Base-by-base conservation (phyloP, 2,888 invertebrate genomes). In the Alentia gelatinosa region DNA sequence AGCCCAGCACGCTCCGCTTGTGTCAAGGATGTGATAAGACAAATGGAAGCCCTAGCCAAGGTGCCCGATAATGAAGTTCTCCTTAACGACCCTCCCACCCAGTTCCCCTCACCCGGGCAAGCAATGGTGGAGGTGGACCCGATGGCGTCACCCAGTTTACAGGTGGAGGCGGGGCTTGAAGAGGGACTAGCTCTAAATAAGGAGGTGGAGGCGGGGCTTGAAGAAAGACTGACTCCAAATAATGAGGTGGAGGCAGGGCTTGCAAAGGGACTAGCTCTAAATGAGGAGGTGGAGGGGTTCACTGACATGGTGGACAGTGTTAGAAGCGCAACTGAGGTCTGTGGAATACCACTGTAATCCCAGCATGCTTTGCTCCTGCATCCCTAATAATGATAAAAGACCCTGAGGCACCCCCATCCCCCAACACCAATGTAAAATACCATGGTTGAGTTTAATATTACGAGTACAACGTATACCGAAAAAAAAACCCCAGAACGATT, bases 1-100 rank as follows among this genome's bases (percentile, higher is more conserved):
- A 86, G 47, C 86, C 12, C 42, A 23, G 9, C 42, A 42, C 47
- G 15, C 30, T 1, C 7, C 86, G 47, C 86, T 47, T 47, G 86
- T 86, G 86, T 86, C 47, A 86, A 86, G 86, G 86, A 86, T 86
- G 86, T 86, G 33, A 86, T 86, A 30, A 35, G 33, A 30, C 86
- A 47, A 33, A 86, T 86, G 42, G 86, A 86, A 33, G 47, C 42
- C 30, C 86, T 30, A n/a, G 1, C 86, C 86, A 86, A 86, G 86
- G 86, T 86, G 86, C 86, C 42, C 33, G 30, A 50, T 83, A 26
- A 26, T 39, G 83, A 19, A 74, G 5, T 79, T 35, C 39, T 39
- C 37, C 35, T 26, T 50, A 30, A 75, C 30, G 23, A 33, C 74
- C 86, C 88, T 50, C 30, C 35, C 30, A 0, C 26, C 90, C 89